Conservation (phyloP, 2,888 invertebrate genomes). For the Amorpha juglandis region DNA sequence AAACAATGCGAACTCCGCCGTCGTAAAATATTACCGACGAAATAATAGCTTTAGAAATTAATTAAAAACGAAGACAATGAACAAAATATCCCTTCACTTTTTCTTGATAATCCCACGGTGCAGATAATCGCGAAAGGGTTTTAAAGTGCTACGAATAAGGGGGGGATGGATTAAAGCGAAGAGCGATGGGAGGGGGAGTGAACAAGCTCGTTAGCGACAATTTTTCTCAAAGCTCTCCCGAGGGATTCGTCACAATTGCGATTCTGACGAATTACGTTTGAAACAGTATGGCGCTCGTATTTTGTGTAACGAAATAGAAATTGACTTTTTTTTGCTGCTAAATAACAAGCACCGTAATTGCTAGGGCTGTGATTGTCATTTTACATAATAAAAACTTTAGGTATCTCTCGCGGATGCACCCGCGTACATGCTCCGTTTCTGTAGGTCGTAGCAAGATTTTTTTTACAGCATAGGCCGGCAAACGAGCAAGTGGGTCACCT, state of each 20-base stretch:
- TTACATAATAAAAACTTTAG: too few relatives aligned
- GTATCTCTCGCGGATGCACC: too few relatives aligned
- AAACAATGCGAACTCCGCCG: not conserved
- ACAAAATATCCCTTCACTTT: conserved; percentile 62
- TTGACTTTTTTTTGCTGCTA: conserved; percentile 58
- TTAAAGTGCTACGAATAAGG: conserved; percentile 77
- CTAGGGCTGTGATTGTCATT: too few relatives aligned
- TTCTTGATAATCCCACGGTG: conserved; percentile 73
- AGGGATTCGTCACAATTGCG: conserved; percentile 80
- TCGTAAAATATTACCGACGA: not conserved
- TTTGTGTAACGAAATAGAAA: conserved; percentile 63
- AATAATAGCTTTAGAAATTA: conserved; percentile 39
- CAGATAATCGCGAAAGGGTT: conserved; percentile 80
- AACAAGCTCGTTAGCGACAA: conserved; percentile 80
- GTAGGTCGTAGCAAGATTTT: too few relatives aligned
- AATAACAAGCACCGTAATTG: conserved; percentile 46
- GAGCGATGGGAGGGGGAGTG: conserved; percentile 46
- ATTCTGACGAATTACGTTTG: conserved; percentile 79
- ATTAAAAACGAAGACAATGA: conserved; percentile 65
- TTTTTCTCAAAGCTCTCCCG: conserved; percentile 81
- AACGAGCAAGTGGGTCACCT: too few relatives aligned
- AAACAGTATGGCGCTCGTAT: conserved; percentile 62
- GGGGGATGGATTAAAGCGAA: conserved; percentile 72
- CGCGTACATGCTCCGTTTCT: too few relatives aligned
- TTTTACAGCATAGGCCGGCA: too few relatives aligned